These are phyloP conservation scores for Tragelaphus oryx DNA, from an alignment of 2,797 vertebrate species.

Conservation along the genomic window DNA sequence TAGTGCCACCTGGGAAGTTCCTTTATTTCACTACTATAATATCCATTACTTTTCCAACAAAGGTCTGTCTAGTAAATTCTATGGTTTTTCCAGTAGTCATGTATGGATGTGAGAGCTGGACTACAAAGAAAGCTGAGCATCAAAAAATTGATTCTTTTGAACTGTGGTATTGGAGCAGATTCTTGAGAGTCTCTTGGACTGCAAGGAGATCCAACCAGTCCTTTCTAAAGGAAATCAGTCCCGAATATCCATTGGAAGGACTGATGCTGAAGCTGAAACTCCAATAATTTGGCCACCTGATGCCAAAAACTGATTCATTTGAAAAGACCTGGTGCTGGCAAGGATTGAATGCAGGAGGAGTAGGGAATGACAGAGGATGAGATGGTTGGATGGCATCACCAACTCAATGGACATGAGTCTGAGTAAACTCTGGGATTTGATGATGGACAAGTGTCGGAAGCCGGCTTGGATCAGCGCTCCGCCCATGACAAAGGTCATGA, in stretches of 20 bases:
- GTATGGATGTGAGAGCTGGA: background rate
- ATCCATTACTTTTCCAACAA: background rate
- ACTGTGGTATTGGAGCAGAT: background rate
- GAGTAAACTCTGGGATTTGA: rapidly evolving
- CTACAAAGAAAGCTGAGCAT: background rate
- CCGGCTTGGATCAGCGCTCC: no score
- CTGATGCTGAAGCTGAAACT: background rate
- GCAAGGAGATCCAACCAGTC: background rate
- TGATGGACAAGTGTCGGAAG: background rate
- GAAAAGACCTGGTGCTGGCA: background rate
- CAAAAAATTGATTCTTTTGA: background rate
- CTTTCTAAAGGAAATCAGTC: background rate
- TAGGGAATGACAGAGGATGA: background rate
- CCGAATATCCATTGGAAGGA: background rate
- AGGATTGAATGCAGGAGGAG: background rate
- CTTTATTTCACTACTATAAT: background rate
- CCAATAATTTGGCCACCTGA: background rate
- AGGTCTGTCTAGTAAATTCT: background rate
- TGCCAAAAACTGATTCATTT: background rate
- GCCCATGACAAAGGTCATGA: no score
- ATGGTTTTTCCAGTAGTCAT: background rate
- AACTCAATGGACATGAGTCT: background rate
- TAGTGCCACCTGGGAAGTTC: background rate
- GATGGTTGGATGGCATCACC: background rate
- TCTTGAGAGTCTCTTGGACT: background rate